phyloP scores from a whole-genome alignment of 2,888 invertebrate species.

The Halictus quadricinctus region DNA sequence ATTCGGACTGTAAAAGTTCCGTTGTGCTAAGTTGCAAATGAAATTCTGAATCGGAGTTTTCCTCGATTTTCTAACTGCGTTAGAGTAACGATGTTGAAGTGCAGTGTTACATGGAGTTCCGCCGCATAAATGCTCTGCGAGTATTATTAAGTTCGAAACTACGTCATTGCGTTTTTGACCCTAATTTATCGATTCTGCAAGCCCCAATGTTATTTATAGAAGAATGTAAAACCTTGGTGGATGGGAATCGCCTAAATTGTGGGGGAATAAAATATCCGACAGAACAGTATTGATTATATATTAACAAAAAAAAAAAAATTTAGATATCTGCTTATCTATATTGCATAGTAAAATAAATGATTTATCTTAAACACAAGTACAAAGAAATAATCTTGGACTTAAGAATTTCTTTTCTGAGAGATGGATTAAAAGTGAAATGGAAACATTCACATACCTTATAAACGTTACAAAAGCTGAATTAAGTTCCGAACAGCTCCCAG shows the following conservation, averaged over 20 bases:
- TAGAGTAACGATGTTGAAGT: not conserved
- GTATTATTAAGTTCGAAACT: slow-evolving; percentile 3
- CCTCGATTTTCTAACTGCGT: not conserved
- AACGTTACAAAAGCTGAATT: not conserved
- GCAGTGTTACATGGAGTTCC: not conserved
- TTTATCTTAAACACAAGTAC: not conserved
- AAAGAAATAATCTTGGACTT: not conserved
- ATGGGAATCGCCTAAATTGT: not conserved
- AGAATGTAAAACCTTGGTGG: not conserved
- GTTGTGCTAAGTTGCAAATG: not conserved
- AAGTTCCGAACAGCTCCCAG: too few relatives aligned
- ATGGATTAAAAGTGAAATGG: not conserved
- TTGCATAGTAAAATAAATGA: not conserved
- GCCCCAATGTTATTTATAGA: slow-evolving; percentile 4
- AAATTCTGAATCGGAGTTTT: not conserved
- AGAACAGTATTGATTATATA: not conserved
- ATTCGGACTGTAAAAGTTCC: not conserved
- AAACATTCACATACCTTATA: not conserved
- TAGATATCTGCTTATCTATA: not conserved
- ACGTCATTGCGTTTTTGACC: slow-evolving; percentile 10
- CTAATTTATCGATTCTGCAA: slow-evolving; percentile 24
- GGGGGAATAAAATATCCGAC: not conserved
- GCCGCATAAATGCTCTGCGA: not conserved
- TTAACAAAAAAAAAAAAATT: not conserved
- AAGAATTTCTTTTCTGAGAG: not conserved